Evolutionary conservation across 2,797 vertebrate species (phyloP), one percentile per base, ranked within the genome.

Genomic region (Poecilia wingei): DNA sequence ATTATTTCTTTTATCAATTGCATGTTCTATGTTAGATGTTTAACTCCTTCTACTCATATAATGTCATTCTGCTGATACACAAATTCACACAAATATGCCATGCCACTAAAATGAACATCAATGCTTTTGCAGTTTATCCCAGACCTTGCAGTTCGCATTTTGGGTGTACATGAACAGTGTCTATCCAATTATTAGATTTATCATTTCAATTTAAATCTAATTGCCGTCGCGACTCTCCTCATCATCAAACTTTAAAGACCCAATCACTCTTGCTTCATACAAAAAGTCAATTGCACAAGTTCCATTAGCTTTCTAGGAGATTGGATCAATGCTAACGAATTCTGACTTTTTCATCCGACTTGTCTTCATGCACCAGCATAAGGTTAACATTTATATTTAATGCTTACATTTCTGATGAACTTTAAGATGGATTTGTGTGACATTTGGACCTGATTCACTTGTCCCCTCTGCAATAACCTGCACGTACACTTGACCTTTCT

Each of bases 381-480:
- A 66, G 46, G 47, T 72, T 55, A 80, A 53, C 72, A 77, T 77
- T 77, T 83, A 74, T 59, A 68, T 64, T 25, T 78, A 57, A 53
- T 55, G 46, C 49, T 72, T 6, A 76, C 53, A 73, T 69, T 51
- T 41, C 39, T 61, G 69, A 53, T 64, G 43, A 45, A 46, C 13
- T 74, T 43, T 33, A n/a, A 39, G 36, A 72, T 72, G 72, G 57
- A 75, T 77, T 72, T 33, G 53, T 82, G 75, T 75, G 72, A 64
- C 39, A 72, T 77, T 74, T 82, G 0, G 22, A 28, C 72, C 36
- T 53, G 66, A 75, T 2, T 72, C 39, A 36, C 45, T n/a, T 66
- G 36, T 61, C 20, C 47, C 43, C 45, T 36, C 16, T 69, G 39
- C 51, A 70, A 70, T 74, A 68, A 70, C 46, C 46, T 20, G 28